Conservation (phyloP, 2,113 vertebrate genomes). For the Chloroceryle aenea region DNA sequence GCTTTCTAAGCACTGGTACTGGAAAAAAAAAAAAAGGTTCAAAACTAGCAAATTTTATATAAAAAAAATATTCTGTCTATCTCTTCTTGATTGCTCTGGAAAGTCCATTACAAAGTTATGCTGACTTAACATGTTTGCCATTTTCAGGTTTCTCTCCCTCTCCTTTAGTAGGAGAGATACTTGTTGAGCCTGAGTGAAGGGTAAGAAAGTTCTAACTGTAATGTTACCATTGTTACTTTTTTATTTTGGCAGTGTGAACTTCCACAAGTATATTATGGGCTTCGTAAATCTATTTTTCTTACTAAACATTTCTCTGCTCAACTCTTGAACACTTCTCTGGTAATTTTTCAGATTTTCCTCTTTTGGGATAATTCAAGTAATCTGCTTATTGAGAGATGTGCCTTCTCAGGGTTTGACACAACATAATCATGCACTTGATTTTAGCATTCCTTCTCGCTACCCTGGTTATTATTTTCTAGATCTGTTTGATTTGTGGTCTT, state of each 20-base stretch:
- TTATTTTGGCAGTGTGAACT: background rate
- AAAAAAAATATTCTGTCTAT: background rate
- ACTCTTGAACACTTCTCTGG: background rate
- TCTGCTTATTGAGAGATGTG: background rate
- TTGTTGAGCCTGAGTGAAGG: background rate
- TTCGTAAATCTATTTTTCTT: background rate
- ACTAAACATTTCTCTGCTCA: background rate
- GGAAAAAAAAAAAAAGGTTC: background rate
- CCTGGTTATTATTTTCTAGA: background rate
- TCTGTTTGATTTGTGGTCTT: background rate
- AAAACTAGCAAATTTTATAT: background rate
- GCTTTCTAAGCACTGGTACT: background rate
- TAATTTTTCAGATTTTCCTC: background rate
- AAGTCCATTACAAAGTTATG: background rate
- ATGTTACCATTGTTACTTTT: background rate
- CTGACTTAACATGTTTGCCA: background rate
- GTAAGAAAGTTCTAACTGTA: background rate
- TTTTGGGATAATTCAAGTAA: background rate
- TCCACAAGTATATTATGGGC: background rate
- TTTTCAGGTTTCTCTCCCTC: background rate
- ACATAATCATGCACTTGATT: background rate
- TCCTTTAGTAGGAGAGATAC: background rate
- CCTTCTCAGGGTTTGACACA: background rate
- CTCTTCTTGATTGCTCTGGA: background rate
- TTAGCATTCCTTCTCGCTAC: background rate